Base-by-base conservation (phyloP, 2,888 invertebrate genomes). In the Drosophila limbata region DNA sequence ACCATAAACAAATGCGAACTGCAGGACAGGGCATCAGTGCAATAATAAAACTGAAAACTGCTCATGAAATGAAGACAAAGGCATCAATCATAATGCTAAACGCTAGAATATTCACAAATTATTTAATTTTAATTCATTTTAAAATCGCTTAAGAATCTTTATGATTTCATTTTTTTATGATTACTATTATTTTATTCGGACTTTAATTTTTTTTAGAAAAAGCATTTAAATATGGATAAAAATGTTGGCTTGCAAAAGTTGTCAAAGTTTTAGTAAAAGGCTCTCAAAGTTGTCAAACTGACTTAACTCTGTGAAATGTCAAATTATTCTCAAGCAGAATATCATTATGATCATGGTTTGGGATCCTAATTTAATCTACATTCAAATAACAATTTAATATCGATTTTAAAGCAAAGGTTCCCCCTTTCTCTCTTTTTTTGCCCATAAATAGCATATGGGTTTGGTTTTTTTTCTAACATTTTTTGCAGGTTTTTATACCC, bases 21-120 rank as follows among this genome's bases (percentile, higher is more conserved):
- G 40, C 15, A n/a, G 40, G 47, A 57, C 62, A 17, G 3, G 31
- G 53, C 64, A 56, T 37, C 48, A 51, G 53, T 44, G 53, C 76
- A 76, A 75, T 74, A 67, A 74, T 74, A 71, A 74, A 76, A 71
- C 56, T 19, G 28, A 15, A 55, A 50, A 42, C 37, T 56, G 42
- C 25, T 50, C 50, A 50, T 33, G 33, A 35, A 66, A 59, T 59
- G 66, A 35, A 45, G 40, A 33, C 47, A 47, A 3, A 17, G 35
- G 33, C 44, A 56, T 44, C 55, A 44, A 44, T 44, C 55, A 56
- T 56, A 56, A 35, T 6, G 21, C n/a, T 42, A 25, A 25, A 5
- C 17, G 8, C 11, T 6, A n/a, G 33, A 35, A 45, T 25, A 44
- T 47, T 47, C 11, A 42, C 19, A 19, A 19, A 19, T 19, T 19